Conservation (phyloP, 1,140 invertebrate species). For the Platyscapa corneri region DNA sequence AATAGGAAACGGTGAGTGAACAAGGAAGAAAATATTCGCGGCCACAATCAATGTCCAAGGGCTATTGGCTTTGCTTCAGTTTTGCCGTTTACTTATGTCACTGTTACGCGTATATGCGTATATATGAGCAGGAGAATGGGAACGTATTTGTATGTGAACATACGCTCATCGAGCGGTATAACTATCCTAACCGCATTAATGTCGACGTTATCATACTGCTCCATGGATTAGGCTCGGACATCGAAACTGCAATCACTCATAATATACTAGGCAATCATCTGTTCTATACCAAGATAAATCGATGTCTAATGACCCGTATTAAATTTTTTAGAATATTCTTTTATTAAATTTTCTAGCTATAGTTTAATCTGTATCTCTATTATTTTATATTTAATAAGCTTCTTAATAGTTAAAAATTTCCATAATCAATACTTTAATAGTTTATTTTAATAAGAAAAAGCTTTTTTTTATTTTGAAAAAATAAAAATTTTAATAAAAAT, state of each 20-base stretch:
- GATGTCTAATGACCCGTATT: no score
- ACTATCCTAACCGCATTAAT: constrained; percentile 57
- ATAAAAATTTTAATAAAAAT: no score
- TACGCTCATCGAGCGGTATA: constrained; percentile 56
- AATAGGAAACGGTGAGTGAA: neutral
- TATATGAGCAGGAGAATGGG: neutral
- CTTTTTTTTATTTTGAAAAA: no score
- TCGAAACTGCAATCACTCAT: constrained; percentile 58
- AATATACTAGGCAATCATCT: constrained; percentile 50
- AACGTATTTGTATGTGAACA: neutral
- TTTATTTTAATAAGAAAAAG: no score
- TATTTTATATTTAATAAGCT: no score
- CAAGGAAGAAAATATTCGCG: neutral
- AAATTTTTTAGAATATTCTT: no score
- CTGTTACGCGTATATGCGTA: neutral
- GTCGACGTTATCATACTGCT: constrained; percentile 57
- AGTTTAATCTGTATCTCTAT: no score
- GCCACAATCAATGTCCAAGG: constrained; percentile 28
- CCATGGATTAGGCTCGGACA: constrained; percentile 65
- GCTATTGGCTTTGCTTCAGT: neutral
- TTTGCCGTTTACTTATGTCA: neutral
- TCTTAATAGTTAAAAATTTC: no score
- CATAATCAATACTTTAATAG: no score
- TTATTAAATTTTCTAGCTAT: no score
- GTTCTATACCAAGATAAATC: neutral